Percentiles rank a stretch among this genome's conserved stretches.
These are phyloP conservation scores for Monopterus albus DNA, from an alignment of 2,113 vertebrate species.

Conservation along the genomic window DNA sequence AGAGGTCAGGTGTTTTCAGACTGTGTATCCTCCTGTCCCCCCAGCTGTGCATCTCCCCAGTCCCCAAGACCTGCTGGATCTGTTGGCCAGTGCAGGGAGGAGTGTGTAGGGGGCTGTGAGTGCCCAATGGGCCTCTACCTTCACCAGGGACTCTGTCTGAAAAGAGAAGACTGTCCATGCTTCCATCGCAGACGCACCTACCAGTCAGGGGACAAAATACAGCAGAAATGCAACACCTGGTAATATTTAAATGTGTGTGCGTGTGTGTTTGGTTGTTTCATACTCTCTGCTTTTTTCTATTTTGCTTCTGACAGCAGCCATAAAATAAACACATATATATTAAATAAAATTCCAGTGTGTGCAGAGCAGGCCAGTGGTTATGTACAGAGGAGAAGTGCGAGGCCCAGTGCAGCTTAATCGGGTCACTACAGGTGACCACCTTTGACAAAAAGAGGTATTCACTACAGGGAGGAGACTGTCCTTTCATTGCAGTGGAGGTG, in stretches of 20 bases:
- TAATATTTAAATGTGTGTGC: slow-evolving; percentile 53
- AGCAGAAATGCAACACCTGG: slow-evolving; percentile 90
- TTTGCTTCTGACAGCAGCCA: neutral
- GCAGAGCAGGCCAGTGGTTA: slow-evolving; percentile 85
- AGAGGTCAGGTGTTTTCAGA: slow-evolving; percentile 86
- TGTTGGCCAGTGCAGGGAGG: slow-evolving; percentile 79
- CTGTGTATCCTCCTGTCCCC: slow-evolving; percentile 88
- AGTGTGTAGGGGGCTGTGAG: slow-evolving; percentile 90
- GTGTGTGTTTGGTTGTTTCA: neutral
- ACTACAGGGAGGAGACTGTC: slow-evolving; percentile 79
- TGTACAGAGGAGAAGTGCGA: slow-evolving; percentile 86
- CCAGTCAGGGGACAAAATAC: slow-evolving; percentile 80
- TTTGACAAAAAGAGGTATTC: slow-evolving; percentile 89
- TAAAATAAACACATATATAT: too few species aligned
- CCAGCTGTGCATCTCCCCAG: slow-evolving; percentile 81
- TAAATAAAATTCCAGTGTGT: too few species aligned
- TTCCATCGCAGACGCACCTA: slow-evolving; percentile 84
- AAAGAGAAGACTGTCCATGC: slow-evolving; percentile 85
- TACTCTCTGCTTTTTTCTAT: neutral
- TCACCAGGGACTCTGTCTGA: slow-evolving; percentile 81
- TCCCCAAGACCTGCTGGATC: slow-evolving; percentile 29
- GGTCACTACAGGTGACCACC: slow-evolving; percentile 85
- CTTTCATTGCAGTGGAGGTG: slow-evolving; percentile 87
- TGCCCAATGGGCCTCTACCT: slow-evolving; percentile 83
- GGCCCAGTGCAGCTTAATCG: slow-evolving; percentile 85